Conservation (phyloP, 2,113 vertebrate species). For the Hydrochoerus hydrochaeris region DNA sequence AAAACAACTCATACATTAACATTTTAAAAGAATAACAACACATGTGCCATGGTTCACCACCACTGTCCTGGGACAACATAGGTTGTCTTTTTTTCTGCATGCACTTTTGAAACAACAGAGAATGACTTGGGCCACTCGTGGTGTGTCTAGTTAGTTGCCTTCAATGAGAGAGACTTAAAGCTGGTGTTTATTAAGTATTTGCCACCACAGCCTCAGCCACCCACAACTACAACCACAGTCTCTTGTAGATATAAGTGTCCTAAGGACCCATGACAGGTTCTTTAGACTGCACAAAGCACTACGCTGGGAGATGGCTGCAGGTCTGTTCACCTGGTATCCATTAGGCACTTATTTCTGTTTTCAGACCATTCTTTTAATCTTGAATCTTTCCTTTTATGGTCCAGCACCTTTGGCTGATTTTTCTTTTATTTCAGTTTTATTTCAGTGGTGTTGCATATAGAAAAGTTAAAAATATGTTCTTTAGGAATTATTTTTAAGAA, state of each 20-base stretch:
- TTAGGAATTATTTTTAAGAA: conserved; percentile 18
- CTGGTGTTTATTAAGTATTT: neutral
- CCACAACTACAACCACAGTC: neutral
- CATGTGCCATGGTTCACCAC: neutral
- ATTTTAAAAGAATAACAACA: neutral
- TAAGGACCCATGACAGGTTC: neutral
- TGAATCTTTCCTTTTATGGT: neutral
- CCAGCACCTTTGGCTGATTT: neutral
- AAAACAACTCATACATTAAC: neutral
- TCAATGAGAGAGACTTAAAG: neutral
- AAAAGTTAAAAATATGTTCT: neutral
- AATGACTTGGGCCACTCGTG: neutral
- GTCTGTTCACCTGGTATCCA: neutral
- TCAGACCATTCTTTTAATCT: neutral
- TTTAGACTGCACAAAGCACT: neutral
- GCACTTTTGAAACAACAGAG: neutral
- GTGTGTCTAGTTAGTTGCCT: neutral
- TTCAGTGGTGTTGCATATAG: neutral
- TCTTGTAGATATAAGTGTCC: neutral
- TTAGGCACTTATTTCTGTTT: conserved; percentile 1
- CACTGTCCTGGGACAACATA: neutral
- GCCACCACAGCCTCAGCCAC: neutral
- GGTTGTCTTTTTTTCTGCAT: neutral
- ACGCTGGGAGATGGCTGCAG: neutral
- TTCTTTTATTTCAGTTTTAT: neutral